phyloP scores from a whole-genome alignment of 2,888 invertebrate genomes.

The Drosophila paracracens region DNA sequence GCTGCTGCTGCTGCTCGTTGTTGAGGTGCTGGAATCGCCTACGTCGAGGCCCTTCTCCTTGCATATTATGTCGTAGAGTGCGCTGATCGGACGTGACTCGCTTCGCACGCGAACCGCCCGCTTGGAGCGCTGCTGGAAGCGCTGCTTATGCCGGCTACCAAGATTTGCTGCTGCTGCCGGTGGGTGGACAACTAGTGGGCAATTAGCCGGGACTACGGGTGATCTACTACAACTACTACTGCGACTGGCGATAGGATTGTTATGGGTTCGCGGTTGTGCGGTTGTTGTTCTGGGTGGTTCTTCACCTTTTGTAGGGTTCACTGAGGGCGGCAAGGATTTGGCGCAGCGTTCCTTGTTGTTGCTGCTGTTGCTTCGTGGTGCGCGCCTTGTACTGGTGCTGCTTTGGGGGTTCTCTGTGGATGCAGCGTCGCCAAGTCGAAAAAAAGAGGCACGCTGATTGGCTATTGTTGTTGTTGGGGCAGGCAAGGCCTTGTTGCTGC shows the following conservation, averaged over 20 bases:
- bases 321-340: constrained; percentile 75
- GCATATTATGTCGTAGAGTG: constrained; percentile 85
- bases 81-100: constrained; percentile 84
- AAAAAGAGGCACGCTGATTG: constrained; percentile 60
- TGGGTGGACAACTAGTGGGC: constrained; percentile 56
- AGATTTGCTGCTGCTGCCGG: constrained; percentile 48
- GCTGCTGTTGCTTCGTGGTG: constrained; percentile 45
- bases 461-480: background rate
- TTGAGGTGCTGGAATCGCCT: constrained; percentile 70
- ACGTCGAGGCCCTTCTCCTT: constrained; percentile 84
- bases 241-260: constrained; percentile 13
- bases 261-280: background rate
- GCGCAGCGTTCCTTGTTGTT: constrained; percentile 67
- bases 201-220: constrained; percentile 66
- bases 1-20: constrained; percentile 43
- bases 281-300: constrained; percentile 5
- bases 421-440: constrained; percentile 76
- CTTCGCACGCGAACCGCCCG: constrained; percentile 84
- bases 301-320: constrained; percentile 81
- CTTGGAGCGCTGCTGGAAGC: constrained; percentile 80
- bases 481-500: constrained; percentile 26
- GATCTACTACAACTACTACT: constrained; percentile 42
- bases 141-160: constrained; percentile 78
- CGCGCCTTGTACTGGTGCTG: constrained; percentile 34
- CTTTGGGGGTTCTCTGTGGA: constrained; percentile 41